Base-by-base conservation (phyloP, 1,140 invertebrate species). In the Drosophila novamexicana region DNA sequence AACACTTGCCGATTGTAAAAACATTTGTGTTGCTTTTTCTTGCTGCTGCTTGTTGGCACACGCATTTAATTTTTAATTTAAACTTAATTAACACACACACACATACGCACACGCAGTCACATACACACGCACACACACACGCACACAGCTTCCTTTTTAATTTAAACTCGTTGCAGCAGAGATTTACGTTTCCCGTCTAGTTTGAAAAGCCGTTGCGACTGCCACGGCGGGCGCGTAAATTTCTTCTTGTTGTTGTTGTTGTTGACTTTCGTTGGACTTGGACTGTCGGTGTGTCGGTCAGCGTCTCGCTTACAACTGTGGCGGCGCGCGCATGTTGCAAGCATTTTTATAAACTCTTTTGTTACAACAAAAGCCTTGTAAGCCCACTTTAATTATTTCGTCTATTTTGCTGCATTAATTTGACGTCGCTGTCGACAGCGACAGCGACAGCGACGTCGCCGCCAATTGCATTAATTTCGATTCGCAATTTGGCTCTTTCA, bases 281-380 rank as follows among this genome's bases (percentile, higher is more conserved):
- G 45, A 42, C 59, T 58, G 36, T 63, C 10, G 49, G 53, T 40
- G 47, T 71, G 47, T 71, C 70, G 49, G 56, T 68, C 75, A 77
- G 68, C 71, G 85, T 75, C 75, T 80, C 56, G 74, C 62, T 79
- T 69, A 54, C 66, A 68, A 89, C 84, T 89, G 84, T 82, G 74
- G 69, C 53, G 77, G 58, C 77, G 81, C 75, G 78, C 85, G 85
- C 77, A 76, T 82, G 68, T 89, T 85, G 81, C 84, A 71, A 89
- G 77, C 84, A 84, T 68, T 89, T 89, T 89, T 89, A 89, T 89
- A 89, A 89, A 89, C 84, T 89, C 68, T 78, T 76, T 76, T 49
- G 18, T 49, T 16, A 70, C 81, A 70, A 81, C 79, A 40, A 75
- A 14, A 14, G 14, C 14, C 71, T 68, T 67, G 57, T 12, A 29